Conservation (phyloP, 2,113 vertebrate species). For the Stomatorhinus ivindoensis region DNA sequence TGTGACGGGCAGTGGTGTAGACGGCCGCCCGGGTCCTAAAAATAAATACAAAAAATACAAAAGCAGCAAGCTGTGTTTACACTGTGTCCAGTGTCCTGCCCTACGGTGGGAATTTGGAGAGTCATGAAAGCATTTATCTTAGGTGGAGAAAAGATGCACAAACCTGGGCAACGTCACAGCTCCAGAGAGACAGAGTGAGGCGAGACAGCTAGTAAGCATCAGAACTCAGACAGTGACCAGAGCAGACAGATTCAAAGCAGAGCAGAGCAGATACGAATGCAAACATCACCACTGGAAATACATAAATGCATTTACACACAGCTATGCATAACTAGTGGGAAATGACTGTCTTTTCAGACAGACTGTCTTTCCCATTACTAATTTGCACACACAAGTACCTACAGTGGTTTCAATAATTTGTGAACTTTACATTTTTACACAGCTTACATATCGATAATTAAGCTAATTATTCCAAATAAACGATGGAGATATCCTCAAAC, state of each 20-base stretch:
- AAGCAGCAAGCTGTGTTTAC: background rate
- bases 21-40: background rate
- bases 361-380: background rate
- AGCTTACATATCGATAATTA: background rate
- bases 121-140: background rate
- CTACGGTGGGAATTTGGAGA: background rate
- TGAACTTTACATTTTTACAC: background rate
- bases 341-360: background rate
- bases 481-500: background rate
- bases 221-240: background rate
- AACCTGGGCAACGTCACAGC: background rate
- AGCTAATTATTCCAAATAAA: background rate
- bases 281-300: background rate
- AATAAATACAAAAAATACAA: background rate
- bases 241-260: background rate
- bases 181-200: background rate
- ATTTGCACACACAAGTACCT: background rate
- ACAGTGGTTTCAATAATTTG: background rate
- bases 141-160: background rate
- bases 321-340: background rate
- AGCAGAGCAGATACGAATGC: background rate
- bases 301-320: background rate
- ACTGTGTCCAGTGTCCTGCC: background rate
- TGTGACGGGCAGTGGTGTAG: background rate
- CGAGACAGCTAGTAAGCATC: background rate